phyloP scores from a whole-genome alignment of 1,140 invertebrate genomes.

The Drosophila bocki region DNA sequence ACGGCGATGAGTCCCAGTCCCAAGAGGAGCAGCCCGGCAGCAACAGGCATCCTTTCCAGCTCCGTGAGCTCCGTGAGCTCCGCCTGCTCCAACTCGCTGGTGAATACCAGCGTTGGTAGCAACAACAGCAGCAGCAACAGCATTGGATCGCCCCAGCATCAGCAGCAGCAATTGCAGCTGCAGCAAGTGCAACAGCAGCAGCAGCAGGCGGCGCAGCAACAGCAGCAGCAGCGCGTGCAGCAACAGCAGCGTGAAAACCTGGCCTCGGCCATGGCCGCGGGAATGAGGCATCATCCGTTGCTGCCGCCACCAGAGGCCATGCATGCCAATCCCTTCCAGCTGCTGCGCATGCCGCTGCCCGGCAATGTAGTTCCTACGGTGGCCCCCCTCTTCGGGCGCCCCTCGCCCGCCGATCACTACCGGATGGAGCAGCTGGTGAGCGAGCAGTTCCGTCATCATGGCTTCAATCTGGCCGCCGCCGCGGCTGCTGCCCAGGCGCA shows the following conservation, averaged over 20 bases:
- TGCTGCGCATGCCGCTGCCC: constrained; percentile 89
- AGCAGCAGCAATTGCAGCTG: constrained; percentile 67
- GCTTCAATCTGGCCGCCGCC: constrained; percentile 88
- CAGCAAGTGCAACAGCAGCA: constrained; percentile 50
- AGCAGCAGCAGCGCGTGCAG: constrained; percentile 79
- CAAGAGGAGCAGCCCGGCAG: constrained; percentile 13
- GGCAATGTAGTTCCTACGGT: constrained; percentile 88
- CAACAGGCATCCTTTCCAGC: constrained; percentile 24
- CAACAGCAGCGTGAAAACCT: constrained; percentile 85
- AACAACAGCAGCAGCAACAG: constrained; percentile 16
- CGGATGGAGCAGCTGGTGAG: constrained; percentile 93
- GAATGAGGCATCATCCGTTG: constrained; percentile 87
- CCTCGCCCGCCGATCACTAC: constrained; percentile 90
- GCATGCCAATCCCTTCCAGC: constrained; percentile 89
- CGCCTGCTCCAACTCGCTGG: constrained; percentile 37
- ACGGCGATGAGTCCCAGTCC: constrained; percentile 57
- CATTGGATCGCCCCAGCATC: constrained; percentile 83
- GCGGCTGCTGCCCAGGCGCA: constrained; percentile 88
- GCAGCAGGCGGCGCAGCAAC: constrained; percentile 71
- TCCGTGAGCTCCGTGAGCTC: constrained; percentile 30
- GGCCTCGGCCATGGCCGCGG: constrained; percentile 86
- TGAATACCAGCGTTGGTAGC: constrained; percentile 48
- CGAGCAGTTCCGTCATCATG: constrained; percentile 92
- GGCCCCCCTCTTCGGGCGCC: constrained; percentile 89
- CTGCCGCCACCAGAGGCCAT: constrained; percentile 89